Base-by-base conservation (phyloP, 2,888 invertebrate genomes). In the Punctoribates punctum region DNA sequence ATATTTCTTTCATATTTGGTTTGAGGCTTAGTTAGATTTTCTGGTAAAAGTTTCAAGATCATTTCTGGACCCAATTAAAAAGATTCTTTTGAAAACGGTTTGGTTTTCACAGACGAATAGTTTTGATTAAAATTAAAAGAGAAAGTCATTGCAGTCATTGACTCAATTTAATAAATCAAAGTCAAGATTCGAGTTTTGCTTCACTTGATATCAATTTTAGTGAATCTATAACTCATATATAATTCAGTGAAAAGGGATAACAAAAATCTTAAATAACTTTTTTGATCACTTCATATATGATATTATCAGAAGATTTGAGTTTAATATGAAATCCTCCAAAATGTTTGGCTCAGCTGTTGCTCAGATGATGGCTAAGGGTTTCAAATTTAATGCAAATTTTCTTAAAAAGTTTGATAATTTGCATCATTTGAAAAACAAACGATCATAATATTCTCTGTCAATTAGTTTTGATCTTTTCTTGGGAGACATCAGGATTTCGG, bases 321-420 rank as follows among this genome's bases (percentile, higher is more conserved):
- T 57, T 6, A n/a, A 54, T 57, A 25, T 57, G 11, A 25, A 25
- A 57, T 2, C 6, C 2, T 25, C 23, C 4, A 25, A 25, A 57
- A 57, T 57, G 57, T 57, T 57, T 57, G 1, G 17, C 13, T 57
- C 57, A 57, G 57, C 57, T 57, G 57, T 57, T 25, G 57, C 57
- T 57, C 57, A 25, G 23, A 25, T 57, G 25, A 20, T 51, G 51
- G 20, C 9, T 3, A 20, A 20, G 51, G n/a, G n/a, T 20, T 51
- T 20, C 20, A n/a, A 51, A 51, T 51, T 51, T 20, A 20, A 9
- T 51, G n/a, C 5, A 51, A 20, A 51, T 48, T 6, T 48, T 48
- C 13, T 17, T 48, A 51, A 51, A 51, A 51, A 2, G 3, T 6
- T 20, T 51, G 5, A 51, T 48, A 51, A 51, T 51, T 51, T n/a